phyloP scores from a whole-genome alignment of 2,113 vertebrate genomes.

The Callipepla squamata region DNA sequence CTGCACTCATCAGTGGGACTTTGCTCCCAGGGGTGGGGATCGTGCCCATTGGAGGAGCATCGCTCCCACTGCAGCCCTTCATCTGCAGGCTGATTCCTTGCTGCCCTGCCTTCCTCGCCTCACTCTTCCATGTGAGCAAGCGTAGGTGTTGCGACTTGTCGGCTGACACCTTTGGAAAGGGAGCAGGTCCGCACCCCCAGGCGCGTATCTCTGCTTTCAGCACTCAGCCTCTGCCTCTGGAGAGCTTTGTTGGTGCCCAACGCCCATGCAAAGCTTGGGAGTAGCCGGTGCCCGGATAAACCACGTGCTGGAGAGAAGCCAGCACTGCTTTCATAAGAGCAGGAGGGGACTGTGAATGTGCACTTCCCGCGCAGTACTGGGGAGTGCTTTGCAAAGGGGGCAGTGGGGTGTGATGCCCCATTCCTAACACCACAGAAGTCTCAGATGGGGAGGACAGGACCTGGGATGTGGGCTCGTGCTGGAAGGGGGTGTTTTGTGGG shows the following conservation, averaged over 20 bases:
- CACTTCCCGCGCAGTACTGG: accelerated
- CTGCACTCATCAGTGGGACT: too few relatives aligned
- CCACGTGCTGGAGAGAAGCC: neutral
- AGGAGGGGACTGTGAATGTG: neutral
- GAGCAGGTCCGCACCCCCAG: neutral
- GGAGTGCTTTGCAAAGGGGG: neutral
- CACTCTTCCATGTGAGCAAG: neutral
- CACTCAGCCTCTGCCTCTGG: neutral
- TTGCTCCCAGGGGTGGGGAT: neutral
- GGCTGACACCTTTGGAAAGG: neutral
- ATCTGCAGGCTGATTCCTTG: neutral
- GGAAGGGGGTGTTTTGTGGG: neutral
- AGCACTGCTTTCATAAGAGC: constrained; percentile 27
- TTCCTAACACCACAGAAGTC: neutral
- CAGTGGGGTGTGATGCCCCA: accelerated
- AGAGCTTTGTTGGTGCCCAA: constrained; percentile 44
- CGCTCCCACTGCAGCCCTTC: neutral
- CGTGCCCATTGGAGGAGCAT: neutral
- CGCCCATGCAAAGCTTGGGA: constrained; percentile 46
- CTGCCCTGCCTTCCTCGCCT: neutral
- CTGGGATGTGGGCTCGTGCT: accelerated
- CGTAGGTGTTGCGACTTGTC: neutral
- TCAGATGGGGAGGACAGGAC: neutral
- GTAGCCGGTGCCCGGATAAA: constrained; percentile 17
- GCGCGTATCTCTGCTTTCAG: neutral